Evolutionary conservation across 2,888 invertebrate genomes (phyloP).

Genomic region (Andrena hattorfiana): DNA sequence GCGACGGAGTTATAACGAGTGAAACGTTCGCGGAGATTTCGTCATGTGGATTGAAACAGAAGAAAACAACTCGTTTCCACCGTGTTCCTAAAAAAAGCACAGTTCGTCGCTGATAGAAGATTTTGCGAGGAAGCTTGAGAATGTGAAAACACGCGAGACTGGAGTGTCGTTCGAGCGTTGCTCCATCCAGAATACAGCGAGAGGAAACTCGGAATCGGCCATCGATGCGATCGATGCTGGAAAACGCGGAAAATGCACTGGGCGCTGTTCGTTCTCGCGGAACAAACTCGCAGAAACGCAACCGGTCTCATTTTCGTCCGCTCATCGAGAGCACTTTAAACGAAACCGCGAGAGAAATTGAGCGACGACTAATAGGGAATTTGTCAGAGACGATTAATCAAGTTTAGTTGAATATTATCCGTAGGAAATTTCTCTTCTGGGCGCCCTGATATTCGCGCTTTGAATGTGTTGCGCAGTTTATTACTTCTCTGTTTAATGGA

Average conservation of each 20-base stretch:
- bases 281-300: constrained; percentile 6
- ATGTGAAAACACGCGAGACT: constrained; percentile 2
- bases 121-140: background rate
- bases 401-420: too few relatives aligned
- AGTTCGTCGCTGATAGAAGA: background rate
- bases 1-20: background rate
- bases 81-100: background rate
- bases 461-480: background rate
- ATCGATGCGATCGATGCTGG: constrained; percentile 37
- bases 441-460: background rate
- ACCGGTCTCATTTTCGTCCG: constrained; percentile 34
- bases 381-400: background rate
- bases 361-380: background rate
- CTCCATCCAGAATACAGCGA: constrained; percentile 17
- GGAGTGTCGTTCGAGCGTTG: constrained; percentile 34
- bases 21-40: background rate
- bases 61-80: too few relatives aligned
- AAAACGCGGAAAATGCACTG: constrained; percentile 24
- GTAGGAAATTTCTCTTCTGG: too few relatives aligned
- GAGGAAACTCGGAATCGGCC: constrained; percentile 19
- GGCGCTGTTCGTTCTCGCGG: constrained; percentile 28
- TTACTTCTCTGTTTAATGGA: background rate
- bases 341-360: constrained; percentile 18
- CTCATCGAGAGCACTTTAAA: background rate
- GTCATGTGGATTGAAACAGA: background rate